Evolutionary conservation across 2,797 vertebrate genomes (phyloP).

Genomic region (Phataginus tetradactyla): DNA sequence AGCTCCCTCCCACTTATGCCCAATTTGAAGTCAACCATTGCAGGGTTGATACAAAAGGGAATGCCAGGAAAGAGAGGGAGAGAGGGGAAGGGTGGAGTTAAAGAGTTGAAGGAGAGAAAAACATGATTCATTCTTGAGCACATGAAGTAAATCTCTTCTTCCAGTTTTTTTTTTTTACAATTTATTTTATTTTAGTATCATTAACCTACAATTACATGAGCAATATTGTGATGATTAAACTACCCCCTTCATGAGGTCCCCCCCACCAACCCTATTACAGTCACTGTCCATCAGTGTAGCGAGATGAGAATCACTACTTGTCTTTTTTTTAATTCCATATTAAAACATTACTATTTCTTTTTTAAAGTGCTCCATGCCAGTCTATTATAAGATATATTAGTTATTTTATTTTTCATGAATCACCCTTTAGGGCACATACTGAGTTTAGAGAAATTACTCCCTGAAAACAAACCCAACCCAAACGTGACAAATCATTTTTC

Average conservation of each 20-base stretch:
- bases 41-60: not conserved
- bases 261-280: no score
- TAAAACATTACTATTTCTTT: conserved; percentile 35
- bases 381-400: not conserved
- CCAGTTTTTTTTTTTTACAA: not conserved
- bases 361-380: not conserved
- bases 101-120: not conserved
- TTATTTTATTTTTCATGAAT: conserved; percentile 33
- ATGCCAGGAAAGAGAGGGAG: not conserved
- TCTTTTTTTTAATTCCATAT: no score
- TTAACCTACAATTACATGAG: no score
- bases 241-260: no score
- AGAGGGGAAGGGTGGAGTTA: not conserved
- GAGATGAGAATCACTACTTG: no score
- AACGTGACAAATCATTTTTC: not conserved
- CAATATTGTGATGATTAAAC: no score
- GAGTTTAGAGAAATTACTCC: conserved; percentile 6
- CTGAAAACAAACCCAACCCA: not conserved
- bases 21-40: not conserved
- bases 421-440: not conserved
- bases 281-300: no score
- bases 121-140: not conserved
- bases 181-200: no score
- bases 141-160: not conserved
- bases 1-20: not conserved